Percentiles rank a stretch among this genome's conserved stretches.
Evolutionary conservation across 2,797 vertebrate species (phyloP).

Genomic region (Hephaestus fuliginosus): DNA sequence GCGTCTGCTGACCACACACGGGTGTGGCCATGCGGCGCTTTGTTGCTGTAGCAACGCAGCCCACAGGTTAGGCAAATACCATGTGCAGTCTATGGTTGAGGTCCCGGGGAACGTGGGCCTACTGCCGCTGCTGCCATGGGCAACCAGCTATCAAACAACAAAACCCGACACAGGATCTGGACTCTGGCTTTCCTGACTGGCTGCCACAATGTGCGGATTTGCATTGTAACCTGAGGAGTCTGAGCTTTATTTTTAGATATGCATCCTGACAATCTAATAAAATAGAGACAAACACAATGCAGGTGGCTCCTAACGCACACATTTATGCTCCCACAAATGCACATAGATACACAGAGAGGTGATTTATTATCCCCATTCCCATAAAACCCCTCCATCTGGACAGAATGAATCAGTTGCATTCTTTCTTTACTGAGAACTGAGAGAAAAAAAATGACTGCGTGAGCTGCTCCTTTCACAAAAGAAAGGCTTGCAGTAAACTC

Average conservation of each 20-base stretch:
- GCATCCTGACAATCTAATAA: slow-evolving; percentile 48
- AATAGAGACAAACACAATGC: slow-evolving; percentile 41
- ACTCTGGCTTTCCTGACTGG: slow-evolving; percentile 58
- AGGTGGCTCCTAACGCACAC: slow-evolving; percentile 35
- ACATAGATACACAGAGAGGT: slow-evolving; percentile 35
- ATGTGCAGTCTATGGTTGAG: slow-evolving; percentile 57
- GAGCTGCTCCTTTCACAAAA: slow-evolving; percentile 62
- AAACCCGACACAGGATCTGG: slow-evolving; percentile 73
- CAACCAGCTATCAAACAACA: slow-evolving; percentile 83
- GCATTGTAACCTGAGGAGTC: slow-evolving; percentile 73
- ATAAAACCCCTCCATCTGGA: slow-evolving; percentile 76
- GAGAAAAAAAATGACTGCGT: slow-evolving; percentile 44
- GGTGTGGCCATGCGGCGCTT: slow-evolving; percentile 79
- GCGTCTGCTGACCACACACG: slow-evolving; percentile 64
- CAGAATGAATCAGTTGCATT: slow-evolving; percentile 79
- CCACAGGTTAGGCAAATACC: slow-evolving; percentile 82
- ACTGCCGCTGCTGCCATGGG: slow-evolving; percentile 64
- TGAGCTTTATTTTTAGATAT: slow-evolving; percentile 76
- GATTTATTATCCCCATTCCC: slow-evolving; percentile 73
- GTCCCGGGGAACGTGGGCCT: slow-evolving; percentile 47
- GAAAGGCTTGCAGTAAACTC: slow-evolving; percentile 60
- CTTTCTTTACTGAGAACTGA: slow-evolving; percentile 68
- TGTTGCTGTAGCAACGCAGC: slow-evolving; percentile 78
- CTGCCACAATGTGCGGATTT: slow-evolving; percentile 61
- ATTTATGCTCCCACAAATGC: background rate